Conservation (phyloP, 92 coral and sea anemone genomes). For the Zoanthus sociatus region DNA sequence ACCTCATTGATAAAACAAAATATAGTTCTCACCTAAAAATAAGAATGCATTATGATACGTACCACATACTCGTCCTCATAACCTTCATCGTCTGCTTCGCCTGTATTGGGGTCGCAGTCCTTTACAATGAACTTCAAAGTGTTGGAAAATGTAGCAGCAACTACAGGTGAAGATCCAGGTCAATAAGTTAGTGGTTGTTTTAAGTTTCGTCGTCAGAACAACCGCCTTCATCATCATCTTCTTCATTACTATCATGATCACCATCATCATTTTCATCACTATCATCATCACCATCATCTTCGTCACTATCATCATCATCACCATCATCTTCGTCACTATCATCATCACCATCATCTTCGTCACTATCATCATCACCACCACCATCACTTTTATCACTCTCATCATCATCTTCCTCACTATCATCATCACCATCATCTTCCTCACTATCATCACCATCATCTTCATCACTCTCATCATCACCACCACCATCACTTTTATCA, state of each 20-base stretch:
- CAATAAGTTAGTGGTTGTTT: background rate
- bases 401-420: background rate
- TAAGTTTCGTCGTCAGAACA: background rate
- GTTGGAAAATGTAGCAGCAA: constrained; percentile 92
- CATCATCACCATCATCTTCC: no score
- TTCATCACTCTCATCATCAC: no score
- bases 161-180: constrained; percentile 43
- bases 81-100: constrained; percentile 98
- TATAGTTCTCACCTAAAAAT: no score
- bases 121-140: constrained; percentile 96
- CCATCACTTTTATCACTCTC: background rate
- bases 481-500: background rate
- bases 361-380: background rate
- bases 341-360: no score
- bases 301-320: background rate
- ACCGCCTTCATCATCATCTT: background rate
- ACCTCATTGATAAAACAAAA: no score
- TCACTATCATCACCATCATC: no score
- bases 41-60: constrained; percentile 30
- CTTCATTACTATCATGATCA: background rate
- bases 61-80: constrained; percentile 99
- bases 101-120: constrained; percentile 98
- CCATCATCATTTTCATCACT: background rate
- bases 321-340: background rate
- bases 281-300: background rate